Conservation (phyloP, 2,797 vertebrate species). For the Etheostoma perlongum region DNA sequence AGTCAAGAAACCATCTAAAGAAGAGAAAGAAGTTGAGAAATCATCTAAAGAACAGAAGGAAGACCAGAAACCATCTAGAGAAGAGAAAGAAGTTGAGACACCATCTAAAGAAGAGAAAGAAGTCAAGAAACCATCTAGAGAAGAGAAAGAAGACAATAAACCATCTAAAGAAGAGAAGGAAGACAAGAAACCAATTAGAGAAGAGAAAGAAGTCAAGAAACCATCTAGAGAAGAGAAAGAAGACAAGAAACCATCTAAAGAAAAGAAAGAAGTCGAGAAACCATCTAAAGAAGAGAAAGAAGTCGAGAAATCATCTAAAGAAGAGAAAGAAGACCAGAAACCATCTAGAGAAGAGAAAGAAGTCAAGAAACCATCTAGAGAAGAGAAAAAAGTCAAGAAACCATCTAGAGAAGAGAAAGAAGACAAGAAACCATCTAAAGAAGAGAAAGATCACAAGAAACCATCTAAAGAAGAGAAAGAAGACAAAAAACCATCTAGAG, state of each 20-base stretch:
- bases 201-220: neutral
- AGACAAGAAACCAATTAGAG: neutral
- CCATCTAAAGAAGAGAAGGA: neutral
- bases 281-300: neutral
- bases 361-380: neutral
- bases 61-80: neutral
- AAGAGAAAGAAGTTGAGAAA: neutral
- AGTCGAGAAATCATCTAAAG: neutral
- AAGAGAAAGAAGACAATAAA: neutral
- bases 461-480: conserved; percentile 4
- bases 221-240: neutral
- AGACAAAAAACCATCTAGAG: conserved; percentile 9
- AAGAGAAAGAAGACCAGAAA: neutral
- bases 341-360: conserved; percentile 3
- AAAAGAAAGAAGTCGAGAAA: neutral
- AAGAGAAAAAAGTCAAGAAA: neutral
- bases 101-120: neutral
- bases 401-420: neutral
- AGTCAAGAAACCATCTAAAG: neutral
- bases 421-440: neutral
- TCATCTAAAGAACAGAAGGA: neutral
- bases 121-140: neutral
- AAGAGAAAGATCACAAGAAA: conserved; percentile 1
- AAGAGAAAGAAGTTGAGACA: neutral
- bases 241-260: neutral